Base-by-base conservation (phyloP, 2,797 vertebrate genomes). In the Oreochromis grahami region DNA sequence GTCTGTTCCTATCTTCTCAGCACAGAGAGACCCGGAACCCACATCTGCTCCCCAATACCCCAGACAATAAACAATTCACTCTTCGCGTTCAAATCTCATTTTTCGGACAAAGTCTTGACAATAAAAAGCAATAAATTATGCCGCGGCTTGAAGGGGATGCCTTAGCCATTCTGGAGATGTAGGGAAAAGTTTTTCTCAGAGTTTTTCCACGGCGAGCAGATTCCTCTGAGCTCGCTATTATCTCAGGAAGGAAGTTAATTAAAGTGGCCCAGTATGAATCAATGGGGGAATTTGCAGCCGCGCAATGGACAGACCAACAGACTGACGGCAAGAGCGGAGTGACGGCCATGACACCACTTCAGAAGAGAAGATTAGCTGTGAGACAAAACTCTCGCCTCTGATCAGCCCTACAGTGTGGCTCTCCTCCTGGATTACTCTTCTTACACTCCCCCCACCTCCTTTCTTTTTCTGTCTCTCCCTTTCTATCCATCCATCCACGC, bases 61-160 rank as follows among this genome's bases (percentile, higher is more conserved):
- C 81, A 93, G 96, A 97, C 96, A 97, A 96, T 97, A 96, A 97
- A 96, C 96, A 96, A 96, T 96, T 92, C 95, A 91, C 93, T 93
- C 80, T 82, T 85, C 89, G 48, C 83, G 91, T 94, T 95, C 93
- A 95, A 96, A 94, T 95, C 95, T 93, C 89, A 96, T 96, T 97
- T 95, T 93, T 94, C 87, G 70, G 92, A 94, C 94, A 94, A 94
- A 96, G 93, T 94, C 92, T 74, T 10, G 53, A 94, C 92, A 94
- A 93, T 94, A 94, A 95, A 93, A 93, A 91, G 93, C 90, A 95
- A 93, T 89, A 94, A 96, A 96, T 96, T 94, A 95, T 53, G 84
- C 84, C 1, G 32, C 83, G 3, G 78, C 86, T 63, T 86, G 88
- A 88, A 90, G 91, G 85, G 86, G 86, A 88, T 29, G 88, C 80